Percentiles rank a stretch among this genome's conserved stretches.
phyloP scores from a whole-genome alignment of 1,140 invertebrate species.

The Oreohelix idahoensis region DNA sequence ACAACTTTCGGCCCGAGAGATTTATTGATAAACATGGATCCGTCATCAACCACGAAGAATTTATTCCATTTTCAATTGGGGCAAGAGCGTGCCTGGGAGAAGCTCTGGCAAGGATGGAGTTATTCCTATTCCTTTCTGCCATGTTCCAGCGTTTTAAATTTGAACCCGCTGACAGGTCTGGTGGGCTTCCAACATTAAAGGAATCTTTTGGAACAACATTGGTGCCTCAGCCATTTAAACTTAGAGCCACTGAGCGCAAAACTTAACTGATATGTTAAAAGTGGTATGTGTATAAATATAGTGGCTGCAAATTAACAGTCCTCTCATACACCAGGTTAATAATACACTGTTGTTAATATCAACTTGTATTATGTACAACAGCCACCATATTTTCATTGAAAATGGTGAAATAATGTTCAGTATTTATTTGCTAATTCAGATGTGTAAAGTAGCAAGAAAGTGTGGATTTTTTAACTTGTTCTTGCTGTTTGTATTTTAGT shows the following conservation, averaged over 20 bases:
- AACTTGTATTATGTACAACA: too few species aligned
- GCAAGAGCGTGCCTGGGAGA: slow-evolving; percentile 51
- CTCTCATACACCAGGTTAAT: too few species aligned
- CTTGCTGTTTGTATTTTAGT: too few species aligned
- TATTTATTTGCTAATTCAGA: too few species aligned
- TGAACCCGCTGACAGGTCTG: slow-evolving; percentile 73
- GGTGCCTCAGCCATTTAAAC: neutral
- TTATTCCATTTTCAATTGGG: slow-evolving; percentile 29
- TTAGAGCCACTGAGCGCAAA: neutral
- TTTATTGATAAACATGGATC: slow-evolving; percentile 59
- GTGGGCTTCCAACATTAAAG: slow-evolving; percentile 40
- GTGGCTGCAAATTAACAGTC: too few species aligned
- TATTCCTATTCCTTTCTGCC: slow-evolving; percentile 48
- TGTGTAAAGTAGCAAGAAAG: too few species aligned
- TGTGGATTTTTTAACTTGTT: too few species aligned
- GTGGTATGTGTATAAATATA: too few species aligned
- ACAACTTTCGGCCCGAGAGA: slow-evolving; percentile 80
- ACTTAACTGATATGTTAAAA: neutral
- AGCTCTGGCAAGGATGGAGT: slow-evolving; percentile 48
- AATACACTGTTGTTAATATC: too few species aligned
- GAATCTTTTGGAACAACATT: neutral
- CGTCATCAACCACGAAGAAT: neutral
- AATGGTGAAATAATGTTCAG: too few species aligned
- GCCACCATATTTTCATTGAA: too few species aligned
- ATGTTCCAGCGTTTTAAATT: slow-evolving; percentile 49